Evolutionary conservation across 2,888 invertebrate species (phyloP).

Genomic region (Idaea aversata): DNA sequence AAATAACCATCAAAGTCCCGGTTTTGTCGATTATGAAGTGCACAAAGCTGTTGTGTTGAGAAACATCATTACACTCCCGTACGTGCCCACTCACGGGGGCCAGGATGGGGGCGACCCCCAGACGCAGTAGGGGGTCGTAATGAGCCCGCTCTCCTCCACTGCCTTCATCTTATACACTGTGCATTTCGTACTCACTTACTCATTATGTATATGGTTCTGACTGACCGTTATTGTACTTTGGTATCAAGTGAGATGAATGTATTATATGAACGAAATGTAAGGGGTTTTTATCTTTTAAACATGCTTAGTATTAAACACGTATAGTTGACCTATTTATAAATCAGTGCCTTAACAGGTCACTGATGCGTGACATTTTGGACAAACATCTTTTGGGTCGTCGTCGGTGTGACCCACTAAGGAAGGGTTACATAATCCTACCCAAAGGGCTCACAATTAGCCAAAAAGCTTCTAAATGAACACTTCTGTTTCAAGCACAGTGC

Average conservation of each 20-base stretch:
- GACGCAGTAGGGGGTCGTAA: conserved; percentile 29
- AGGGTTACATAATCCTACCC: conserved; percentile 1
- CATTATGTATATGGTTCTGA: conserved; percentile 25
- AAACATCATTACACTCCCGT: conserved; percentile 32
- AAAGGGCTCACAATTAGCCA: background rate
- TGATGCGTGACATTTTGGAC: background rate
- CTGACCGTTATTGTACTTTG: conserved; percentile 20
- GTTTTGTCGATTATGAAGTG: conserved; percentile 29
- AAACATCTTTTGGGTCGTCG: background rate
- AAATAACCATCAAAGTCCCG: background rate
- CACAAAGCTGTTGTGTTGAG: conserved; percentile 32
- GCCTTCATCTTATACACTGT: conserved; percentile 26
- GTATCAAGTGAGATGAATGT: background rate
- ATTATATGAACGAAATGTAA: background rate
- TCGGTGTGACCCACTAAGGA: conserved; percentile 1
- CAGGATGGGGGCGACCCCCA: conserved; percentile 22
- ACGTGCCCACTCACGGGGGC: conserved; percentile 25
- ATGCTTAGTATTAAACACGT: background rate
- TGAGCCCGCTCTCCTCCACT: conserved; percentile 31
- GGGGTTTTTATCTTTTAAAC: too few relatives aligned
- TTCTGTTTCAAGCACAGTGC: background rate
- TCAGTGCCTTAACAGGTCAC: background rate
- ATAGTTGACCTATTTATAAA: background rate
- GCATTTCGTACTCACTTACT: conserved; percentile 33
- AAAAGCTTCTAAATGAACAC: background rate